Base-by-base conservation (phyloP, 2,797 vertebrate species). In the Astyanax mexicanus region DNA sequence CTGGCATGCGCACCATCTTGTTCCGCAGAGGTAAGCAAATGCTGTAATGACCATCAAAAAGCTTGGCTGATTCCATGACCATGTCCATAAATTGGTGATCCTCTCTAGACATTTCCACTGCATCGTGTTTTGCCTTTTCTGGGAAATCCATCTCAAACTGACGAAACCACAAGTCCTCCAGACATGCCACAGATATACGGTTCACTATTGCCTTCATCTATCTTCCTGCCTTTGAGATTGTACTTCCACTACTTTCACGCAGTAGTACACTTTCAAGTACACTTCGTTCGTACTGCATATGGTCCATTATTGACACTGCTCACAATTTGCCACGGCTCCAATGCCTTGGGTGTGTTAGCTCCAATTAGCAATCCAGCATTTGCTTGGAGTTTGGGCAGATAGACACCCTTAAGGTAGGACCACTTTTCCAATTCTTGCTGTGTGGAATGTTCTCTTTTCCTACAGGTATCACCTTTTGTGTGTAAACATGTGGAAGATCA, bases 111-210 rank as follows among this genome's bases (percentile, higher is more conserved):
- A 71, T 76, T 9, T 62, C 74, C 17, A 67, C n/a, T 2, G 40
- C n/a, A 21, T 80, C 35, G 15, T 42, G 6, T 37, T 69, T 44
- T 9, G 19, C 17, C 3, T 40, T 11, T 27, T 84, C 66, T 25
- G 70, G 60, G 44, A 81, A 77, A 10, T 81, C 69, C 6, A 7
- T 21, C 15, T 81, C 29, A 25, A 81, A 76, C 55, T 73, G 72
- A 21, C 83, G 58, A 6, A 40, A 19, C 51, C 57, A 79, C 27
- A 47, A 19, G 0, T 57, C 29, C 8, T 65, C 40, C 25, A 79
- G 11, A 3, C 19, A 10, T 27, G 15, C 6, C 21, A 47, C 21
- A 21, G 49, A 21, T 51, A 51, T 51, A 6, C 49, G 6, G 3
- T 51, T 51, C 10, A 9, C 6, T 21, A 7, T 35, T 12, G 8